These are phyloP conservation scores for Halcyon senegalensis DNA, from an alignment of 2,113 vertebrate species.

Conservation along the genomic window DNA sequence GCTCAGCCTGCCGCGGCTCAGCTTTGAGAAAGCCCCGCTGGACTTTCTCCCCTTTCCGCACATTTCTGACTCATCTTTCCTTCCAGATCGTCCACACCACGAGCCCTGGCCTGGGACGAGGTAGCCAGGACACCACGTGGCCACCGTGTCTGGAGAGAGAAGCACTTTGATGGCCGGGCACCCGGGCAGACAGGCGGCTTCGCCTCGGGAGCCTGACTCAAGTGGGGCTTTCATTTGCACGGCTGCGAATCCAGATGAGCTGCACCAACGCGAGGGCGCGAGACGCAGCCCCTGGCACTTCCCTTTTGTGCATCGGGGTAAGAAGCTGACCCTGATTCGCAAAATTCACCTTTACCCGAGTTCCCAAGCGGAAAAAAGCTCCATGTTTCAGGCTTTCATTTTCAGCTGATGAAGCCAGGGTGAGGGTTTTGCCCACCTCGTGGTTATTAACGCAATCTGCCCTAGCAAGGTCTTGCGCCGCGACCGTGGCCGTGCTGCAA, in stretches of 20 bases:
- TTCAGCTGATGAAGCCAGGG: neutral
- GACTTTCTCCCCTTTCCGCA: neutral
- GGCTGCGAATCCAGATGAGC: slow-evolving; percentile 33
- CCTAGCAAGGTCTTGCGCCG: fast-evolving
- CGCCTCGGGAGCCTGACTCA: slow-evolving; percentile 45
- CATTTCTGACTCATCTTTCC: neutral
- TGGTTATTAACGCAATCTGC: neutral
- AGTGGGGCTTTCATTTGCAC: slow-evolving; percentile 2
- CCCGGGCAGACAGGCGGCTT: neutral
- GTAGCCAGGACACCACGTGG: neutral
- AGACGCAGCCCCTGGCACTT: slow-evolving; percentile 57
- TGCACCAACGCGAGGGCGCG: neutral
- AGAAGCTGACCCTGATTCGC: slow-evolving; percentile 7
- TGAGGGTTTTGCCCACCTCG: neutral
- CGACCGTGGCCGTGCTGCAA: neutral
- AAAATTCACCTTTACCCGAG: neutral
- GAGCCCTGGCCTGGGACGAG: fast-evolving
- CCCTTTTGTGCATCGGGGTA: neutral
- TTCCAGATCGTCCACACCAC: fast-evolving
- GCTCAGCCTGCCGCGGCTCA: neutral
- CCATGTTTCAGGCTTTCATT: neutral
- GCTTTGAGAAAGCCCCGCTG: neutral
- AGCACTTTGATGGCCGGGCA: neutral
- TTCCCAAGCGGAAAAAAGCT: neutral
- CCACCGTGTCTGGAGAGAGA: neutral